Evolutionary conservation across 2,797 vertebrate species (phyloP), one percentile per base, ranked within the genome.

Genomic region (Cossypha polioptera): DNA sequence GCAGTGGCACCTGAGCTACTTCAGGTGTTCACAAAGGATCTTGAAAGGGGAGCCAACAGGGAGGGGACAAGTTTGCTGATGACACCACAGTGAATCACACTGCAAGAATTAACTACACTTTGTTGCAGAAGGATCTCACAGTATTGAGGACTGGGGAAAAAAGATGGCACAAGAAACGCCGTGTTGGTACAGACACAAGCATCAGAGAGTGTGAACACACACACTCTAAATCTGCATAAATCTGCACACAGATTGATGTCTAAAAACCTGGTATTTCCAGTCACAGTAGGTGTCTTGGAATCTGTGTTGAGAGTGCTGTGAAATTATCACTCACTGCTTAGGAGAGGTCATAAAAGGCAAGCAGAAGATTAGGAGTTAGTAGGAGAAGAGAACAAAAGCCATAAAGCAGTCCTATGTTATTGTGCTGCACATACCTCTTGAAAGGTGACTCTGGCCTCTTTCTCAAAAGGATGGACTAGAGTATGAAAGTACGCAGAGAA

Each of bases 41-140:
- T 57, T 20, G 58, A 95, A 74, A 80, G 61, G 71, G 25, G 20
- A 82, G 53, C 35, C 79, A 69, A 51, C 7, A 40, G 16, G 25
- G 40, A 86, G 31, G 25, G 1, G 1, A 51, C 18, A 29, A 0
- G 0, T 45, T 85, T 85, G n/a, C 29, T 48, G 40, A 26, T 57
- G 45, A 71, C 48, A 81, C 10, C 1, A 0, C 42, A 2, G 33
- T 21, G 53, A 93, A 63, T 50, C 45, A 48, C 33, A 7, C 17
- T 33, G 33, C n/a, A 74, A 47, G 48, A 79, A 71, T 53, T 79
- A 69, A 59, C 55, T 25, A 75, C 22, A 18, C 4, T 40, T 22
- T 3, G 9, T 6, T 58, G 16, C 55, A 83, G 35, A 63, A 79
- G 25, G 24, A 74, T 24, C n/a, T 45, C 45, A 53, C 0, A 0